Base-by-base conservation (phyloP, 2,888 invertebrate genomes). In the Ophion ellenae region DNA sequence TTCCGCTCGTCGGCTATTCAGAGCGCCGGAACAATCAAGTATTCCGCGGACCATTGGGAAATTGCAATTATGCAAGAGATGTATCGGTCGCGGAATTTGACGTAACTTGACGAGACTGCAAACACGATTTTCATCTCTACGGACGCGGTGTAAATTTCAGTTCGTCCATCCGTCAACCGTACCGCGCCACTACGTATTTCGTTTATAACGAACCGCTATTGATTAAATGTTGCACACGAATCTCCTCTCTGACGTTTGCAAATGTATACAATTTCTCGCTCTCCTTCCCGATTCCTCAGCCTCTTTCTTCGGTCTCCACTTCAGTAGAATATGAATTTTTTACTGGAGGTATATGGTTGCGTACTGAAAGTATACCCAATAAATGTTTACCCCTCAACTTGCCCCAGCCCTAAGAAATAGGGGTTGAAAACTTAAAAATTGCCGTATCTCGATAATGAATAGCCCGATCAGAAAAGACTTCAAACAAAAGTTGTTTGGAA, bases 171-270 rank as follows among this genome's bases (percentile, higher is more conserved):
- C 57, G 20, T 47, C 67, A 32, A 57, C 6, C 61, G 24, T 47
- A 32, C 40, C 11, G 14, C 7, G 20, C 59, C n/a, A 5, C 5
- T 47, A 28, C 45, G 24, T 66, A 77, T 82, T 66, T 61, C 80
- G 28, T 61, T 80, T 83, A 70, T 81, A 83, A 87, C 86, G 83
- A 83, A 83, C 70, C 66, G 17, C 74, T 81, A 86, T 87, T 81
- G 84, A 87, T 87, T 86, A 71, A 87, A 86, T 67, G 83, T 74
- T 85, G 71, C 67, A 79, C 75, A 17, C 70, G 80, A 83, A 87
- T 53, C 53, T 66, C 53, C 76, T 17, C 32, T 76, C 66, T 40
- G 82, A 53, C 76, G 76, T n/a, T 84, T 67, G 63, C 36, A 85
- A 69, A 73, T 77, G 40, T 20, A 32, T 36, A 20, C 63, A 32